Conservation (phyloP, 2,888 invertebrate genomes). For the Agriopis marginaria region DNA sequence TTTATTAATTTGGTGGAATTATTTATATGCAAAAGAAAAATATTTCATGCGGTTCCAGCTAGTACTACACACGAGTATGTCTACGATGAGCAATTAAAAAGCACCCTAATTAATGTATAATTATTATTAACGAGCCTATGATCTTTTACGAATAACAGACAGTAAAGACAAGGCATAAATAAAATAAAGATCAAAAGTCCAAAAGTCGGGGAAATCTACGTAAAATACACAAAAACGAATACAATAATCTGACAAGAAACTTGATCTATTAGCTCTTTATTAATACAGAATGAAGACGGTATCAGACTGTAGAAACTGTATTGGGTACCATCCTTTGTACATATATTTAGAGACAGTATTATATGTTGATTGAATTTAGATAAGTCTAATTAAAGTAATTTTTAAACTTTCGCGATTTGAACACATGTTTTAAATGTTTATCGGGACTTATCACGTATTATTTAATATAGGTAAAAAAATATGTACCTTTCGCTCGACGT, state of each 20-base stretch:
- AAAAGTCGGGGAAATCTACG: conserved; percentile 27
- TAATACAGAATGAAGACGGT: conserved; percentile 62
- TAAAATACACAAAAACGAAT: conserved; percentile 40
- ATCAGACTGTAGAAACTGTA: conserved; percentile 49
- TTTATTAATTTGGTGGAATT: too few species aligned
- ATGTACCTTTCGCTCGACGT: too few species aligned
- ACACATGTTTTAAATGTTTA: too few species aligned
- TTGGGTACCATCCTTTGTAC: conserved; percentile 5
- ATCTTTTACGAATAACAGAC: not conserved
- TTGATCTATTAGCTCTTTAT: conserved; percentile 62
- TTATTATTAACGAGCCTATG: not conserved
- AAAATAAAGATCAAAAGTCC: conserved; percentile 15
- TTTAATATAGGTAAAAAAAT: too few species aligned
- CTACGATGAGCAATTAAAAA: not conserved
- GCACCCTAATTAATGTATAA: not conserved
- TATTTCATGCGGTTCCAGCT: too few species aligned
- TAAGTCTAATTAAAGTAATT: too few species aligned
- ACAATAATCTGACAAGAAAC: conserved; percentile 44
- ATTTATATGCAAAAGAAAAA: too few species aligned
- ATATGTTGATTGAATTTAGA: not conserved
- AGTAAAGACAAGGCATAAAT: not conserved
- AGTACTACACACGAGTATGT: too few species aligned
- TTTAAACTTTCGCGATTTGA: too few species aligned
- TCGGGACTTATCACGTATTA: too few species aligned
- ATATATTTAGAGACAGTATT: conserved; percentile 44